phyloP scores from a whole-genome alignment of 2,113 vertebrate species.

The Phalacrocorax brasilianus region DNA sequence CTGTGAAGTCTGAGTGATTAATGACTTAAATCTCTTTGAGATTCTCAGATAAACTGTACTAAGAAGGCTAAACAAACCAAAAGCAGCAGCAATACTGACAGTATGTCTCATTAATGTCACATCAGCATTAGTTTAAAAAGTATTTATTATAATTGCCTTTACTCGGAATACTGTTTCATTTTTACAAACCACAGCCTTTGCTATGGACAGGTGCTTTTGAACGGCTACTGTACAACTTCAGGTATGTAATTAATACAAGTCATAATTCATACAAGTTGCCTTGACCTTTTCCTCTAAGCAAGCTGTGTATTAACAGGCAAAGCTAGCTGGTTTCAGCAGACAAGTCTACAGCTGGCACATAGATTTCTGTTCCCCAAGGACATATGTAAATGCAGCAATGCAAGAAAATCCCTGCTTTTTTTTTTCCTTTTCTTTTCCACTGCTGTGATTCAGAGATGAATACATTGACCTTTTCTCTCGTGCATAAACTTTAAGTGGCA shows the following conservation, averaged over 20 bases:
- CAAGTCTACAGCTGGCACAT: background rate
- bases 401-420: background rate
- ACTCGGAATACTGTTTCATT: background rate
- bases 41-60: background rate
- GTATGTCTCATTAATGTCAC: background rate
- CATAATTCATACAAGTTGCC: background rate
- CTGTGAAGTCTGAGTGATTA: background rate
- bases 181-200: background rate
- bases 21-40: background rate
- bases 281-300: slow-evolving; percentile 37
- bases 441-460: slow-evolving; percentile 4
- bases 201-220: background rate
- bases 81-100: background rate
- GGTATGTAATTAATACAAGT: background rate
- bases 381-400: slow-evolving; percentile 17
- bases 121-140: background rate
- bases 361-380: slow-evolving; percentile 18
- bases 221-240: background rate
- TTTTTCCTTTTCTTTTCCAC: background rate
- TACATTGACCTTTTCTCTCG: slow-evolving; percentile 41
- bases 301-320: background rate
- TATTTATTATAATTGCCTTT: background rate
- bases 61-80: background rate
- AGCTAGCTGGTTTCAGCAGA: background rate
- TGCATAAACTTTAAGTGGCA: background rate